A percentile compares a stretch with the other conserved stretches of the same genome.
Conservation (phyloP, 2,113 vertebrate genomes). For the Campylomormyrus numenius region DNA sequence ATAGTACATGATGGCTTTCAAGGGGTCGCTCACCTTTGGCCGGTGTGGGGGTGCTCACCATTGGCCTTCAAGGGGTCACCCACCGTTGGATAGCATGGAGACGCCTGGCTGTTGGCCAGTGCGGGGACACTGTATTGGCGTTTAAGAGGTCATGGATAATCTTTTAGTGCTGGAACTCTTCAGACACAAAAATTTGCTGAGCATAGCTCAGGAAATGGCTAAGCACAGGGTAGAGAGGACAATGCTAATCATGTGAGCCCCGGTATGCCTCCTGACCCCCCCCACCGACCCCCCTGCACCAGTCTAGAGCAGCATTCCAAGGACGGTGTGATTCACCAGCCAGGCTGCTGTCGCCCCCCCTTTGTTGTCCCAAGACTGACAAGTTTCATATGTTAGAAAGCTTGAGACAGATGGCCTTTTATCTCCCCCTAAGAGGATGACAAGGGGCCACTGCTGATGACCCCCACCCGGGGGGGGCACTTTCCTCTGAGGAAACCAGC, state of each 20-base stretch:
- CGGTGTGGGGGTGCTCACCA: neutral
- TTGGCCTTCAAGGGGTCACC: neutral
- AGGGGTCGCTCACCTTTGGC: neutral
- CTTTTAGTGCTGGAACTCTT: neutral
- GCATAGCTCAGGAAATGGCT: neutral
- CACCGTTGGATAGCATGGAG: neutral
- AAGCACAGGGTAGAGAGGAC: neutral
- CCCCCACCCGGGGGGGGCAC: neutral
- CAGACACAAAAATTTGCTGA: conserved; percentile 7
- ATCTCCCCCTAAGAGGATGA: conserved; percentile 3
- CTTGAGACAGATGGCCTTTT: neutral
- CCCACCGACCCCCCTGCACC: neutral
- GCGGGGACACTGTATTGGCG: neutral
- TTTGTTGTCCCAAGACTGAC: neutral
- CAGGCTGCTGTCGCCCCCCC: neutral
- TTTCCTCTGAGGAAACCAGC: conserved; percentile 20
- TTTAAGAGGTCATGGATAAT: neutral
- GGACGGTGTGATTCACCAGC: neutral
- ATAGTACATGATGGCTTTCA: neutral
- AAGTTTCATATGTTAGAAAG: neutral
- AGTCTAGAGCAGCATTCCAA: conserved; percentile 9
- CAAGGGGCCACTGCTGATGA: neutral
- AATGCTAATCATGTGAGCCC: neutral
- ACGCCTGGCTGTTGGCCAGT: neutral
- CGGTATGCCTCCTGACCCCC: neutral